phyloP scores from a whole-genome alignment of 2,888 invertebrate species.

The Brachyptera risi region DNA sequence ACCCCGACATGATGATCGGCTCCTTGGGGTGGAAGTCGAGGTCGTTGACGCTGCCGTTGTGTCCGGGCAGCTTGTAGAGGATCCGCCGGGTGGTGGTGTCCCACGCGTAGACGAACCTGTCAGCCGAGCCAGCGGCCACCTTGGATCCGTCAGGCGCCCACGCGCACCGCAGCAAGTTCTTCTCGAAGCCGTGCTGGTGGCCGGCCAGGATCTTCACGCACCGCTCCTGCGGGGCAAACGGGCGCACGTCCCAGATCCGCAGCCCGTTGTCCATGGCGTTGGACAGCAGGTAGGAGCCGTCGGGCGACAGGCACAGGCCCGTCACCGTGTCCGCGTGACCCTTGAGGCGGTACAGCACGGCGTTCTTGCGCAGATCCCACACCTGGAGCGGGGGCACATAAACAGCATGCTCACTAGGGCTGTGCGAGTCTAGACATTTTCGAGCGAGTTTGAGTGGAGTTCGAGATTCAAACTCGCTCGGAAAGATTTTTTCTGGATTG shows the following conservation, averaged over 20 bases:
- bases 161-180: slow-evolving; percentile 86
- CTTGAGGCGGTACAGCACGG: slow-evolving; percentile 74
- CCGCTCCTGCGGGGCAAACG: slow-evolving; percentile 89
- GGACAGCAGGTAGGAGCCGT: slow-evolving; percentile 86
- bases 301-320: slow-evolving; percentile 73
- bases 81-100: slow-evolving; percentile 89
- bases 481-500: no score
- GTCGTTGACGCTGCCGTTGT: slow-evolving; percentile 96
- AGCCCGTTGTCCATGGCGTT: slow-evolving; percentile 97
- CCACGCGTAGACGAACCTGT: slow-evolving; percentile 95
- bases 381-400: slow-evolving; percentile 45
- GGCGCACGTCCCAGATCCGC: slow-evolving; percentile 94
- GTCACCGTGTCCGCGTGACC: slow-evolving; percentile 97
- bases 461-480: no score
- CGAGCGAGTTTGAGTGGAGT: no score
- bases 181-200: slow-evolving; percentile 97
- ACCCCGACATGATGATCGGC: slow-evolving; percentile 86
- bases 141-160: slow-evolving; percentile 94
- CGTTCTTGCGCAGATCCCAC: slow-evolving; percentile 93
- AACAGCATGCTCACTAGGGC: no score
- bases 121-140: slow-evolving; percentile 87
- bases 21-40: slow-evolving; percentile 93
- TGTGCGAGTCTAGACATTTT: no score
- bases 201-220: slow-evolving; percentile 90
- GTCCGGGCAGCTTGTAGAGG: slow-evolving; percentile 95